A percentile compares a stretch with the other conserved stretches of the same genome.
Evolutionary conservation across 2,113 vertebrate genomes (phyloP).

Genomic region (Pithys albifrons): DNA sequence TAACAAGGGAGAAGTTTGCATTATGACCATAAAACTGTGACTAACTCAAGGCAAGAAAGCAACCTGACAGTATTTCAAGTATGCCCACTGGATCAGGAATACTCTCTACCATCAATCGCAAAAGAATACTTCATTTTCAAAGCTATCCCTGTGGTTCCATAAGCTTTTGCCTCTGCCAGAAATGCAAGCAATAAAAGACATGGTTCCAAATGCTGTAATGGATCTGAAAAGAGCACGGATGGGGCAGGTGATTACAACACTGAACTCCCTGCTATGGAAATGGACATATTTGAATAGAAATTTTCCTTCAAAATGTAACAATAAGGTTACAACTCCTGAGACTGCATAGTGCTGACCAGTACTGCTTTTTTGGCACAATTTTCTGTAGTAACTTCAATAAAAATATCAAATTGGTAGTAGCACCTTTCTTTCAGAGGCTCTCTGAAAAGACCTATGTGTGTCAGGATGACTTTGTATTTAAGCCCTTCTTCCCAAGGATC

Average conservation of each 20-base stretch:
- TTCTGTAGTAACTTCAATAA: not conserved
- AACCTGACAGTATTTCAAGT: slow-evolving; percentile 64
- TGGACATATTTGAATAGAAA: slow-evolving; percentile 13
- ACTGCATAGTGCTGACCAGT: not conserved
- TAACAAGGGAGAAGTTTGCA: slow-evolving; percentile 41
- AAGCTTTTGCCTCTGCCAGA: slow-evolving; percentile 69
- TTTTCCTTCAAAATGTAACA: slow-evolving; percentile 31
- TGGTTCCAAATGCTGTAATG: slow-evolving; percentile 59
- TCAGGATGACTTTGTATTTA: not conserved
- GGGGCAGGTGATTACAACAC: slow-evolving; percentile 43
- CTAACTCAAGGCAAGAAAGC: slow-evolving; percentile 60
- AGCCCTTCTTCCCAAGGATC: not conserved
- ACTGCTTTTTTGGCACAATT: not conserved
- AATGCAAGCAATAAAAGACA: slow-evolving; percentile 72
- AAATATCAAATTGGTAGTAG: not conserved
- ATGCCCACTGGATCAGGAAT: slow-evolving; percentile 50
- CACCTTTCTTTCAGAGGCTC: not conserved
- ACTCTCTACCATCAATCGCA: not conserved
- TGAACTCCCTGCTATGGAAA: slow-evolving; percentile 41
- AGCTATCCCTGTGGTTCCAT: slow-evolving; percentile 55
- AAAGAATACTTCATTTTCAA: slow-evolving; percentile 57
- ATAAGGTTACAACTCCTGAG: slow-evolving; percentile 35
- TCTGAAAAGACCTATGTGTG: not conserved
- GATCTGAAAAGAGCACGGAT: slow-evolving; percentile 34
- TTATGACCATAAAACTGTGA: slow-evolving; percentile 59